phyloP scores from a whole-genome alignment of 2,113 vertebrate genomes.

The Phylloscopus trochiloides region DNA sequence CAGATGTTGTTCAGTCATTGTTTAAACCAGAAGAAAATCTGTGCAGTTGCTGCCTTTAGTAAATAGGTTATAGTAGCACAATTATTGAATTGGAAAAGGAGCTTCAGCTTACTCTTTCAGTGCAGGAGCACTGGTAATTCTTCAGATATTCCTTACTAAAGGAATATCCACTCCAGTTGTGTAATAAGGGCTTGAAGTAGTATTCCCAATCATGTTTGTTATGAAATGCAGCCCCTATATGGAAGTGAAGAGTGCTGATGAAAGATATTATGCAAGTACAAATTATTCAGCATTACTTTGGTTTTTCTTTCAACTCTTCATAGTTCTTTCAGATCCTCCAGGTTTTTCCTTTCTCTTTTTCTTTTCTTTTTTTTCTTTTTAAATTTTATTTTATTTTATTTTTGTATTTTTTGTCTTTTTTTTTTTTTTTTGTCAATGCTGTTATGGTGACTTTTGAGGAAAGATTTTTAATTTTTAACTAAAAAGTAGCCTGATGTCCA shows the following conservation, averaged over 20 bases:
- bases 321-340: neutral
- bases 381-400: neutral
- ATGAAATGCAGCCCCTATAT: neutral
- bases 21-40: neutral
- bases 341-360: neutral
- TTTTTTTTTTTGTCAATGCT: fast-evolving
- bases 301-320: neutral
- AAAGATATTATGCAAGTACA: neutral
- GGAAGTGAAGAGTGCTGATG: neutral
- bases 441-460: neutral
- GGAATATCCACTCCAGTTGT: neutral
- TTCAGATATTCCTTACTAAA: neutral
- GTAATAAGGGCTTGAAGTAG: neutral
- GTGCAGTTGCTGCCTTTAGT: neutral
- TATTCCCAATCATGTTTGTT: neutral
- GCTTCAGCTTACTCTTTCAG: neutral
- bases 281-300: neutral
- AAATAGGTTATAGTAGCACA: neutral
- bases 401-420: neutral
- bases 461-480: neutral
- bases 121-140: neutral
- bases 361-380: neutral
- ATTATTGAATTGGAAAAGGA: neutral
- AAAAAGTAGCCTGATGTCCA: neutral
- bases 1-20: neutral